Conservation (phyloP, 2,888 invertebrate species). For the Luperina nickerlii region DNA sequence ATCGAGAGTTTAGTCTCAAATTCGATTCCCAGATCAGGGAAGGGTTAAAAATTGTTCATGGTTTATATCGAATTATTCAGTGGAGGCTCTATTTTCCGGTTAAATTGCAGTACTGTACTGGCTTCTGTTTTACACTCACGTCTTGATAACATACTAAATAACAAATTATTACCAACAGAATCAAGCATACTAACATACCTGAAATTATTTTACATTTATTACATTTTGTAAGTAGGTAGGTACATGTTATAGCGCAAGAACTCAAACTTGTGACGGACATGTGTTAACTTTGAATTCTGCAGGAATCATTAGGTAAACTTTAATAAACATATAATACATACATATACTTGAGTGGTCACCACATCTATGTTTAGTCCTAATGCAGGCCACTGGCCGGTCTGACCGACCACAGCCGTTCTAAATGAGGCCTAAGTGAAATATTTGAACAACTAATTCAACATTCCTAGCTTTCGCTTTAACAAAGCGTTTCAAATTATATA, state of each 20-base stretch:
- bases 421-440: conserved; percentile 48
- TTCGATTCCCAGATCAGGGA: background rate
- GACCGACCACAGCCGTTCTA: conserved; percentile 43
- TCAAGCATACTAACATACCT: background rate
- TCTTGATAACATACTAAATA: background rate
- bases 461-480: conserved; percentile 34
- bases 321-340: too few species aligned
- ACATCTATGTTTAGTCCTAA: background rate
- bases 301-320: background rate
- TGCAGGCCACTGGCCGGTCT: background rate
- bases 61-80: background rate
- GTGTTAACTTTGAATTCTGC: background rate
- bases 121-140: background rate
- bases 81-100: background rate
- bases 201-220: background rate
- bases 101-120: too few species aligned
- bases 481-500: conserved; percentile 21
- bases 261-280: background rate
- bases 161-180: background rate
- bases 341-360: conserved; percentile 1
- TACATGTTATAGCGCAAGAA: background rate
- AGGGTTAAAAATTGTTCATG: background rate
- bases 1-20: background rate
- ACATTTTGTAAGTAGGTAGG: background rate
- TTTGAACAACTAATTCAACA: conserved; percentile 57